A percentile compares a stretch with the other conserved stretches of the same genome.
phyloP scores from a whole-genome alignment of 2,888 invertebrate species.

The Andrena dorsata region DNA sequence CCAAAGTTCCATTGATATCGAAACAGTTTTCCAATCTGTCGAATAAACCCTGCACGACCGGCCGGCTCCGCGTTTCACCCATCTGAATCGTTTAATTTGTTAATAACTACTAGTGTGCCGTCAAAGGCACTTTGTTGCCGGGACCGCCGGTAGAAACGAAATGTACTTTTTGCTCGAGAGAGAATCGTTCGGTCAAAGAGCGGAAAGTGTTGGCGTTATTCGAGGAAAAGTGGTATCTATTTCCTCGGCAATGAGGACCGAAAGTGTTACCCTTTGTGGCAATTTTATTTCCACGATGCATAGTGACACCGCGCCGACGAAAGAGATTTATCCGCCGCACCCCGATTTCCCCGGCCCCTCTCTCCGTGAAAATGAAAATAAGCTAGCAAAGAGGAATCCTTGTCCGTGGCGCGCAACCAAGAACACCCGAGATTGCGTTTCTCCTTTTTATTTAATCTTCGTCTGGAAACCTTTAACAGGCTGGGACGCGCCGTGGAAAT shows the following conservation, averaged over 20 bases:
- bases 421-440: slow-evolving; percentile 3
- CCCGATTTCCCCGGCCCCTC: too few relatives aligned
- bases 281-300: background rate
- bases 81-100: slow-evolving; percentile 7
- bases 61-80: background rate
- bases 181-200: background rate
- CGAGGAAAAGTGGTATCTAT: background rate
- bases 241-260: background rate
- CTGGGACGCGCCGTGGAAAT: background rate
- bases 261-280: background rate
- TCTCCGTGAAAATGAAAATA: background rate
- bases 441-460: slow-evolving; percentile 30
- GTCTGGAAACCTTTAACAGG: background rate
- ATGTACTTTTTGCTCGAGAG: background rate
- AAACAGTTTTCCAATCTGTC: slow-evolving; percentile 33
- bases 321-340: slow-evolving; percentile 22
- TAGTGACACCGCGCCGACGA: background rate
- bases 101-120: slow-evolving; percentile 5
- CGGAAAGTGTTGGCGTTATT: background rate
- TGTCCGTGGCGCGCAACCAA: background rate
- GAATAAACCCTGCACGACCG: slow-evolving; percentile 4
- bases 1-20: slow-evolving; percentile 27
- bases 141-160: background rate
- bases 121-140: background rate
- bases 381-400: background rate